Percentiles rank a stretch among this genome's conserved stretches.
Evolutionary conservation across 2,888 invertebrate genomes (phyloP).

Genomic region (Pimpla rufipes): DNA sequence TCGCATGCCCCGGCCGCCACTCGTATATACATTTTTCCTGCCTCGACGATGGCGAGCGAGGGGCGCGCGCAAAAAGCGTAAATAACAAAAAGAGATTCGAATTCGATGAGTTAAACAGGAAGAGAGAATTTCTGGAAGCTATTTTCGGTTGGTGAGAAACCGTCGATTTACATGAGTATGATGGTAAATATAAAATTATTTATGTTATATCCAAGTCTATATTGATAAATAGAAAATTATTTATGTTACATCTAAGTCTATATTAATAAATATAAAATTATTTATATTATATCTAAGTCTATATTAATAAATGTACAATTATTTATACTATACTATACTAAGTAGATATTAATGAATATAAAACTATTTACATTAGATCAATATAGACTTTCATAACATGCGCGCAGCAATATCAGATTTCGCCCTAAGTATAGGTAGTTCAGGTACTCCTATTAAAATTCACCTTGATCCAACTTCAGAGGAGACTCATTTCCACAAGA

Average conservation of each 20-base stretch:
- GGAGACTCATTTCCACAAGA: not conserved
- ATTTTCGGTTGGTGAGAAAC: too few relatives aligned
- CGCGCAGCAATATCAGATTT: too few relatives aligned
- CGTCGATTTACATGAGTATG: not conserved
- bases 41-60: not conserved
- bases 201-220: too few relatives aligned
- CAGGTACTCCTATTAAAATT: not conserved
- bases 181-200: not conserved
- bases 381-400: too few relatives aligned
- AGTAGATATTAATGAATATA: too few relatives aligned
- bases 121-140: not conserved
- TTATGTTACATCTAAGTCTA: too few relatives aligned
- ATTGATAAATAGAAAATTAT: not conserved
- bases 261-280: not conserved
- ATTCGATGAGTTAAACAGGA: not conserved
- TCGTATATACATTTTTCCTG: not conserved
- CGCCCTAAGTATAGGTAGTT: too few relatives aligned
- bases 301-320: not conserved
- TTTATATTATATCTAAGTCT: too few relatives aligned
- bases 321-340: too few relatives aligned
- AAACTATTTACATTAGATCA: too few relatives aligned
- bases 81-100: not conserved
- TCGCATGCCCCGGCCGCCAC: not conserved
- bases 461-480: not conserved
- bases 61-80: constrained; percentile 17